These are phyloP conservation scores for Nannobrachium achirus DNA, from an alignment of 2,113 vertebrate genomes.

Conservation along the genomic window DNA sequence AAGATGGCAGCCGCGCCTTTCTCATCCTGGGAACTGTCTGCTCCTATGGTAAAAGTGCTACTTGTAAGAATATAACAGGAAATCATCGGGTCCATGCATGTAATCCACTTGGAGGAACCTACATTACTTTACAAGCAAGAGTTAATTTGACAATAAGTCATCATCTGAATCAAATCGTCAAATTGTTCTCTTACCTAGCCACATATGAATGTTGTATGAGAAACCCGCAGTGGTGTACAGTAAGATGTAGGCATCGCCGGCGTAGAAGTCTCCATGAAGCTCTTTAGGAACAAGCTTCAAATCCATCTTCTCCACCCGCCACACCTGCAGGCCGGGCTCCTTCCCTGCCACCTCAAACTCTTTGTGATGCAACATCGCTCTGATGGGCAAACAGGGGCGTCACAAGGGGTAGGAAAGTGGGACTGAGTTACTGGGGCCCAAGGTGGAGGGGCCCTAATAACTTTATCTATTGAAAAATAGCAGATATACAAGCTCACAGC, in stretches of 20 bases:
- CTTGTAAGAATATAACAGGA: neutral
- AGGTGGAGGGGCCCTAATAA: no score
- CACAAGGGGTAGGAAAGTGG: no score
- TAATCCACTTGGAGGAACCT: neutral
- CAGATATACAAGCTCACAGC: no score
- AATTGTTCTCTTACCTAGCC: slow-evolving; percentile 67
- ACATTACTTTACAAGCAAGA: neutral
- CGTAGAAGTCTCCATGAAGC: slow-evolving; percentile 71
- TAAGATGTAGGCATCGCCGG: slow-evolving; percentile 75
- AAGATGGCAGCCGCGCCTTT: slow-evolving; percentile 70
- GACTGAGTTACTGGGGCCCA: no score
- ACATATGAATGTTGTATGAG: slow-evolving; percentile 68
- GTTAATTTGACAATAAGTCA: neutral
- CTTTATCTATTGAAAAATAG: no score
- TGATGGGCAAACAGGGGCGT: slow-evolving; percentile 17
- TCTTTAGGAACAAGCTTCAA: slow-evolving; percentile 58
- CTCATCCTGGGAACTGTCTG: slow-evolving; percentile 68
- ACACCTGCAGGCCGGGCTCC: slow-evolving; percentile 76
- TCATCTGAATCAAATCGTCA: neutral
- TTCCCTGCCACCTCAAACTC: slow-evolving; percentile 74
- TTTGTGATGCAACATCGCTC: slow-evolving; percentile 67
- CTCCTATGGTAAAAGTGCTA: slow-evolving; percentile 49
- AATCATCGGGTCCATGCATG: neutral
- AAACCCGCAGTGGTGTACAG: slow-evolving; percentile 58
- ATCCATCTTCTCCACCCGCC: slow-evolving; percentile 79